Conservation (phyloP, 2,888 invertebrate species). For the Theretra japonica region DNA sequence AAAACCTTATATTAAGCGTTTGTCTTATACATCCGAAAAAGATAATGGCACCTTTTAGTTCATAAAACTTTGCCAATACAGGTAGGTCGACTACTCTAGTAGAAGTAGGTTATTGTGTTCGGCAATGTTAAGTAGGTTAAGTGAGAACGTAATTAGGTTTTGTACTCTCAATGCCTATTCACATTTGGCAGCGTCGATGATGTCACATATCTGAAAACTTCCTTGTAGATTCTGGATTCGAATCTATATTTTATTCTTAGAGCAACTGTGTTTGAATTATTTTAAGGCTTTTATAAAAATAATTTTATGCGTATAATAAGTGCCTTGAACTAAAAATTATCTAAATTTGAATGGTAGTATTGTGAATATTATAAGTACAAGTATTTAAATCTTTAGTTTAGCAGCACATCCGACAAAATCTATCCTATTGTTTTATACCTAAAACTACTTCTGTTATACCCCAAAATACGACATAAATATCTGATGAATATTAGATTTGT, state of each 20-base stretch:
- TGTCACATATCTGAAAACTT: neutral
- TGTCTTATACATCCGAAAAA: neutral
- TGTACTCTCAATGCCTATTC: conserved; percentile 11
- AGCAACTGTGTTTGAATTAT: neutral
- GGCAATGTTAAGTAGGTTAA: conserved; percentile 16
- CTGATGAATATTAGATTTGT: too few species aligned
- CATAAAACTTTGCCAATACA: neutral
- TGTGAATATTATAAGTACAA: too few species aligned
- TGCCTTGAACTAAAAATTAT: too few species aligned
- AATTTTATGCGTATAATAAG: too few species aligned
- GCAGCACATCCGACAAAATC: too few species aligned
- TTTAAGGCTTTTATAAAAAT: too few species aligned
- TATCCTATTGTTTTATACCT: too few species aligned
- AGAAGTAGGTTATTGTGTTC: conserved; percentile 16
- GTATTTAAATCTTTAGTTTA: too few species aligned
- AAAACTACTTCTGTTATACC: too few species aligned
- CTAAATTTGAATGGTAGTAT: too few species aligned
- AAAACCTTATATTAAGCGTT: neutral
- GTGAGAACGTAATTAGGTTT: conserved; percentile 11
- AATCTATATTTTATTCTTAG: neutral
- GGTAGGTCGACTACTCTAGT: neutral
- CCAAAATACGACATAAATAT: too few species aligned
- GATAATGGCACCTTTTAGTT: neutral
- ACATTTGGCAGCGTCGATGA: conserved; percentile 12
- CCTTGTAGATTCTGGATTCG: neutral